phyloP scores from a whole-genome alignment of 1,140 invertebrate genomes.

The Orchesella cincta region DNA sequence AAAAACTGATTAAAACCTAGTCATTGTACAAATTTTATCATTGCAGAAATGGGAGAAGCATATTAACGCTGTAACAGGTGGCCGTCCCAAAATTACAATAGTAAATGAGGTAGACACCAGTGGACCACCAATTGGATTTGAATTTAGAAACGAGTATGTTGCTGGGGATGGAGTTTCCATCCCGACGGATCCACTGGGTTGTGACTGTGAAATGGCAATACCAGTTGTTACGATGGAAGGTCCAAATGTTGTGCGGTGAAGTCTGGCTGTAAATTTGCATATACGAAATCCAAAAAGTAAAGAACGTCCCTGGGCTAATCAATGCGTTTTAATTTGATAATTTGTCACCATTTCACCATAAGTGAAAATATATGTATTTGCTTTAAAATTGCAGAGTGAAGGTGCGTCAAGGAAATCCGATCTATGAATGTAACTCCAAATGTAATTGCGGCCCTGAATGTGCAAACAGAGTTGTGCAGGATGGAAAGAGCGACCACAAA shows the following conservation, averaged over 20 bases:
- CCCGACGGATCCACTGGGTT: slow-evolving; percentile 77
- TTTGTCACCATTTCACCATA: no score
- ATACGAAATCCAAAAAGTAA: slow-evolving; percentile 59
- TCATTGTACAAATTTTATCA: slow-evolving; percentile 5
- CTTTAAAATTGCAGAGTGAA: slow-evolving; percentile 63
- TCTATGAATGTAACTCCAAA: slow-evolving; percentile 89
- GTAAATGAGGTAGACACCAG: slow-evolving; percentile 64
- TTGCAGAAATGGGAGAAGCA: slow-evolving; percentile 58
- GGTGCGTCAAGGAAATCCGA: slow-evolving; percentile 74
- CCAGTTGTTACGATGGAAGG: slow-evolving; percentile 26
- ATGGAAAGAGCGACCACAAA: slow-evolving; percentile 63
- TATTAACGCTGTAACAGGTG: slow-evolving; percentile 57
- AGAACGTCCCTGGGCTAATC: no score
- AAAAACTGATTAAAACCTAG: no score
- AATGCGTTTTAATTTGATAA: no score
- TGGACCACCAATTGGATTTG: slow-evolving; percentile 75
- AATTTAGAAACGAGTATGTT: slow-evolving; percentile 78
- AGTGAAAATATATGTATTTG: background rate
- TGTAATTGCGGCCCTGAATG: slow-evolving; percentile 77
- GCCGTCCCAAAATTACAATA: slow-evolving; percentile 57
- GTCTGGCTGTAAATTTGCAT: slow-evolving; percentile 56
- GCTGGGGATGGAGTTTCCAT: slow-evolving; percentile 69
- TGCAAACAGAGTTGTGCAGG: slow-evolving; percentile 83
- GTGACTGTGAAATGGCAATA: slow-evolving; percentile 68
- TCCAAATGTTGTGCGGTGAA: slow-evolving; percentile 38